Evolutionary conservation across 2,113 vertebrate genomes (phyloP), one percentile per base, ranked within the genome.

Genomic region (Puma concolor): DNA sequence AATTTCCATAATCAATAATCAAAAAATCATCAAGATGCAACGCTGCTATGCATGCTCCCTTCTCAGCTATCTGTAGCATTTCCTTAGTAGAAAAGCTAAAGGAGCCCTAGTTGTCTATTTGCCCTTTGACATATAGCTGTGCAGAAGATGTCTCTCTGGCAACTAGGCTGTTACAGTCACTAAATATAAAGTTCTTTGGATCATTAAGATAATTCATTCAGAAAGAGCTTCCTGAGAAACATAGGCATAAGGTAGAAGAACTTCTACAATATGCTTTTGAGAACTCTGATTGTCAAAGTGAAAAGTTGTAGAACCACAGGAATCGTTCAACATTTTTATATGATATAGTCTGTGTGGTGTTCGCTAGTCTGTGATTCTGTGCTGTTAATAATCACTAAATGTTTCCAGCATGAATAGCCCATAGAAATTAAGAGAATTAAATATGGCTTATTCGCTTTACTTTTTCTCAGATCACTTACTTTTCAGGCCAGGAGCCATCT

Each of bases 131-230:
- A 67, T 16, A 44, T 54, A 15, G 29, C 76, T 74, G 38, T 69
- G 5, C 7, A 95, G 44, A 84, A 94, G 21, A 41, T 54, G 3
- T 54, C 71, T 54, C 3, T 97, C 50, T 36, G 76, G 85, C 17
- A 97, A 66, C 36, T 63, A 96, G 66, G 76, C 0, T 71, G 21
- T 31, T 87, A 64, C 0, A 3, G 29, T 52, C 80, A 90, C 38
- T 94, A 88, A 63, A 21, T 93, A 82, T 50, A 93, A 96, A 92
- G 5, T n/a, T 94, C 27, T 97, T 91, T 1, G 1, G 16, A 80
- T 92, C 80, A 90, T 29, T 92, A 69, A 63, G 79, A 72, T n/a
- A 95, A 81, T 82, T 97, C 88, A 97, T 95, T 89, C 88, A 63
- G n/a, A 79, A 96, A 80, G 13, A 7, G 52, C 81, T 31, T 96